Conservation (phyloP, 2,888 invertebrate species). For the Apodemia duryi region DNA sequence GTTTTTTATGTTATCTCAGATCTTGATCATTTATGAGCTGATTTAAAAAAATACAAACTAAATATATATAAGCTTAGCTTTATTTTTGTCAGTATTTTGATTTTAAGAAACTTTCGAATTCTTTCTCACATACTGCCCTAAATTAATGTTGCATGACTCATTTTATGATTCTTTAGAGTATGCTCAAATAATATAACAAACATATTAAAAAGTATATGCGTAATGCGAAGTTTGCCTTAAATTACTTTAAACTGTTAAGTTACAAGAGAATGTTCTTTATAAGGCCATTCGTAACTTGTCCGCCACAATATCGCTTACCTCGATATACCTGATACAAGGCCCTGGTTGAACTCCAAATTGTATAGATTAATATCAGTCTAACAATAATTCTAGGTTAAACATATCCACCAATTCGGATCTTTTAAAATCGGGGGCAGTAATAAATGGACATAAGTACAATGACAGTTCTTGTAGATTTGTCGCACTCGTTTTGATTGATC, state of each 20-base stretch:
- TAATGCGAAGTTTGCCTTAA: not conserved
- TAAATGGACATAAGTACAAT: slow-evolving; percentile 50
- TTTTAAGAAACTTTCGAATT: too few species aligned
- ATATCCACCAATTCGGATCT: slow-evolving; percentile 9
- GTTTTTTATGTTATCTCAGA: too few species aligned
- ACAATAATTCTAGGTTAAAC: slow-evolving; percentile 5
- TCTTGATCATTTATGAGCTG: too few species aligned
- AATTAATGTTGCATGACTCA: too few species aligned
- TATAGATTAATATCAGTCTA: not conserved
- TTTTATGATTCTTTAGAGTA: too few species aligned
- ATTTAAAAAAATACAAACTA: too few species aligned
- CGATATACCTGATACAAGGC: not conserved
- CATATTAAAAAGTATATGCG: too few species aligned
- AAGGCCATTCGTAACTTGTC: not conserved
- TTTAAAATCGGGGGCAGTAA: not conserved
- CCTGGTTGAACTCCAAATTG: not conserved
- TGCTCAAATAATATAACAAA: too few species aligned
- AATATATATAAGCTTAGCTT: too few species aligned
- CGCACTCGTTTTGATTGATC: slow-evolving; percentile 67
- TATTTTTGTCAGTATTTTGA: too few species aligned
- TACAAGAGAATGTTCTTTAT: not conserved
- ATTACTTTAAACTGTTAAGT: not conserved
- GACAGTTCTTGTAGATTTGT: slow-evolving; percentile 71
- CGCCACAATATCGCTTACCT: not conserved
- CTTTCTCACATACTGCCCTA: too few species aligned